Base-by-base conservation (phyloP, 2,888 invertebrate genomes). In the Isoperla grammatica region DNA sequence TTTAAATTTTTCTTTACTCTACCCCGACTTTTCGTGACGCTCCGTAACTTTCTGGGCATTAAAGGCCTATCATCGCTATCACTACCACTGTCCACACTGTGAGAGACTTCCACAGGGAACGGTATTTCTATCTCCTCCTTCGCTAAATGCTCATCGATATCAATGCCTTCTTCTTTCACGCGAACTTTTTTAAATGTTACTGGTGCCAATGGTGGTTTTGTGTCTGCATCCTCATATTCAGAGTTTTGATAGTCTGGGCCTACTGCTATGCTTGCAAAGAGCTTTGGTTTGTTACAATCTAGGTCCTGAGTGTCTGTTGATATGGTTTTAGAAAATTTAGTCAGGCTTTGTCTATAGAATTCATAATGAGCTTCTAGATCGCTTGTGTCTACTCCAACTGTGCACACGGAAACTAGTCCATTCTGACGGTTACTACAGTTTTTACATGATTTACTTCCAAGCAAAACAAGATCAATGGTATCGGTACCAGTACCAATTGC, bases 361-460 rank as follows among this genome's bases (percentile, higher is more conserved):
- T 61, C 61, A 48, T 59, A 61, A 55, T 61, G 61, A 12, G 50
- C 49, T 13, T 61, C 61, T 22, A 61, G 40, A 48, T 61, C 61
- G 35, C 58, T 59, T 23, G 61, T 61, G 20, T 61, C 61, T 22
- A 59, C 50, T 6, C 46, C 58, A 19, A 53, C 20, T 19, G 39
- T 39, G 22, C 53, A 53, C 39, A 39, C 39, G 2, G 15, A 19
- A 19, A 17, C 9, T 45, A 15, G 3, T 6, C 13, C 19, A 19
- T 11, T 45, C 45, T 17, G 45, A 45, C n/a, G 11, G 11, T 19
- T 13, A 17, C 5, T 15, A 45, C 45, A 19, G 11, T 19, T 17
- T 15, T 45, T 45, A 13, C 17, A 15, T 17, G 15, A 11, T 15
- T 3, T 5, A 45, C 19, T 17, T 5, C 11, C 15, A 6, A 17